Conservation (phyloP, 53 echinoderm and acorn worm genomes). For the Temnopleurus reevesii region DNA sequence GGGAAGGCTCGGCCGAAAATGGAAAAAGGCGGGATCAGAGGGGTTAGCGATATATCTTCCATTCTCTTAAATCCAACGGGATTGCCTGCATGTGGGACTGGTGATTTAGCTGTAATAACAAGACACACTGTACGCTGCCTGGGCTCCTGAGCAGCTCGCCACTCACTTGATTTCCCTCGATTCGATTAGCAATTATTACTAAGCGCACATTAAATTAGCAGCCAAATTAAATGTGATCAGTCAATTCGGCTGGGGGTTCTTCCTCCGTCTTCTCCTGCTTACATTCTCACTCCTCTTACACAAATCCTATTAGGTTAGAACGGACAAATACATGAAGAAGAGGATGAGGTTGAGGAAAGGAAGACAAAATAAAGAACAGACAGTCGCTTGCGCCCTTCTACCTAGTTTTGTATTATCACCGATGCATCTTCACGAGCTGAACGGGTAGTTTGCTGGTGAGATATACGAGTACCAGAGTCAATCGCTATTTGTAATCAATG, state of each 20-base stretch:
- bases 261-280: background rate
- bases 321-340: background rate
- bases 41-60: constrained; percentile 20
- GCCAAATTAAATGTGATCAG: constrained; percentile 56
- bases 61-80: constrained; percentile 1
- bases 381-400: too few species aligned
- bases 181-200: constrained; percentile 56
- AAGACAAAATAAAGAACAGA: too few species aligned
- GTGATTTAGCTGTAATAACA: constrained; percentile 54
- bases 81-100: constrained; percentile 28
- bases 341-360: background rate
- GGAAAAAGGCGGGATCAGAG: constrained; percentile 9
- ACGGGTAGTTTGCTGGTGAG: too few species aligned
- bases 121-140: background rate
- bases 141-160: background rate
- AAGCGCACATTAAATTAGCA: constrained; percentile 54
- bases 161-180: constrained; percentile 52
- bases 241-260: constrained; percentile 31
- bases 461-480: too few species aligned
- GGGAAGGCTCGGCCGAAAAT: constrained; percentile 4
- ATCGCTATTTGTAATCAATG: too few species aligned
- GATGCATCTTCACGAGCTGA: too few species aligned
- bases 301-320: background rate
- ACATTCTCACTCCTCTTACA: background rate
- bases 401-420: too few species aligned